Percentiles rank a stretch among this genome's conserved stretches.
Conservation (phyloP, 2,113 vertebrate species). For the Ursus arctos region DNA sequence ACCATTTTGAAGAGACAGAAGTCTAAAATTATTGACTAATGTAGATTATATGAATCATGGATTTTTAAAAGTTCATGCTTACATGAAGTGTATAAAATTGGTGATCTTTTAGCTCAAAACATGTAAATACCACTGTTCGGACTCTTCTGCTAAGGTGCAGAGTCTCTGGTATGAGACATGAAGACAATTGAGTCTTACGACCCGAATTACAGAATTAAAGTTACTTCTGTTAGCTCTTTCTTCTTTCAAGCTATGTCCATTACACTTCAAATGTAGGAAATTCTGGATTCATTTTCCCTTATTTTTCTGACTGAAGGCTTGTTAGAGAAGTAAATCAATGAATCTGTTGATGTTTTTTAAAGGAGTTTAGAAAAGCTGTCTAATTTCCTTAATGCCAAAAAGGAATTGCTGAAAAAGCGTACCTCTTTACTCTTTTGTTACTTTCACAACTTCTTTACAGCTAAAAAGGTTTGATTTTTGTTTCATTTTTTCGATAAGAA, state of each 20-base stretch:
- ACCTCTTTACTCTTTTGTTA: constrained; percentile 80
- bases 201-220: constrained; percentile 44
- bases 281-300: neutral
- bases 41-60: neutral
- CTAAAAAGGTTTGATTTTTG: constrained; percentile 71
- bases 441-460: constrained; percentile 80
- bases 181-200: constrained; percentile 81
- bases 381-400: constrained; percentile 85
- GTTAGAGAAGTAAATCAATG: constrained; percentile 82
- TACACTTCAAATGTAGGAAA: constrained; percentile 57
- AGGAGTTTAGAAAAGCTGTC: constrained; percentile 82
- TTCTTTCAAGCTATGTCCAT: constrained; percentile 74
- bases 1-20: neutral
- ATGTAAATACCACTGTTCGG: constrained; percentile 74
- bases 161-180: constrained; percentile 69
- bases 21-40: neutral
- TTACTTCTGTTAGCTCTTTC: constrained; percentile 79
- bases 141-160: constrained; percentile 79
- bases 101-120: neutral
- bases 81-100: neutral
- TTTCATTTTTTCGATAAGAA: constrained; percentile 68
- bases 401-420: constrained; percentile 81
- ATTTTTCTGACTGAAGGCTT: constrained; percentile 78
- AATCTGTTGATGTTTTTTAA: constrained; percentile 32
- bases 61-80: neutral